Evolutionary conservation across 2,113 vertebrate species (phyloP).

Genomic region (Myiagra hebetior): DNA sequence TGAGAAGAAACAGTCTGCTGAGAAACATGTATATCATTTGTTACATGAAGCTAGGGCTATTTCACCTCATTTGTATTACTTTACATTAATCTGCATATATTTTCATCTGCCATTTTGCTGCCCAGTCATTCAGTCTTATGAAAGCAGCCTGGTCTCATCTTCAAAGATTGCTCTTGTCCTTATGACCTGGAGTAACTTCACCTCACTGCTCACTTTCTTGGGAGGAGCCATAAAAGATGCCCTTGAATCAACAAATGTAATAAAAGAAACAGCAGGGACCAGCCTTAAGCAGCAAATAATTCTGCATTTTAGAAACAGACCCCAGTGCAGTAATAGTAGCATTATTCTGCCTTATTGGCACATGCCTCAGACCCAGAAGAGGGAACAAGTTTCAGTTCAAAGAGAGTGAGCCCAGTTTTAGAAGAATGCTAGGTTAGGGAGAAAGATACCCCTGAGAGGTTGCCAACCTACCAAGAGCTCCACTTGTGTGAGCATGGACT

Average conservation of each 20-base stretch:
- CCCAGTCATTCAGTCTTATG: not conserved
- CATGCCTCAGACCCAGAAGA: not conserved
- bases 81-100: slow-evolving; percentile 37
- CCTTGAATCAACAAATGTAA: not conserved
- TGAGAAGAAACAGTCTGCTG: not conserved
- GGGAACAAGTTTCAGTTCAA: not conserved
- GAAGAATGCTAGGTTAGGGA: not conserved
- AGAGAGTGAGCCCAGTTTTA: not conserved
- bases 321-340: not conserved
- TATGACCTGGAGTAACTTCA: not conserved
- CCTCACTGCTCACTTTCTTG: not conserved
- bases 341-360: not conserved
- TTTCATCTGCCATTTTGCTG: slow-evolving; percentile 10
- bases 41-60: not conserved
- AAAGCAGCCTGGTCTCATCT: not conserved
- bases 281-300: not conserved
- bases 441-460: not conserved
- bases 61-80: slow-evolving; percentile 21
- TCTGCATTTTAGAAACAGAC: not conserved
- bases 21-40: not conserved
- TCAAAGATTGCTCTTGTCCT: not conserved
- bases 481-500: not conserved
- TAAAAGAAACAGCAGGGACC: not conserved
- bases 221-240: not conserved
- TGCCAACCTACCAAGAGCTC: not conserved